Evolutionary conservation across 2,888 invertebrate species (phyloP), one percentile per base, ranked within the genome.

Genomic region (Tetrapedia diversipes): DNA sequence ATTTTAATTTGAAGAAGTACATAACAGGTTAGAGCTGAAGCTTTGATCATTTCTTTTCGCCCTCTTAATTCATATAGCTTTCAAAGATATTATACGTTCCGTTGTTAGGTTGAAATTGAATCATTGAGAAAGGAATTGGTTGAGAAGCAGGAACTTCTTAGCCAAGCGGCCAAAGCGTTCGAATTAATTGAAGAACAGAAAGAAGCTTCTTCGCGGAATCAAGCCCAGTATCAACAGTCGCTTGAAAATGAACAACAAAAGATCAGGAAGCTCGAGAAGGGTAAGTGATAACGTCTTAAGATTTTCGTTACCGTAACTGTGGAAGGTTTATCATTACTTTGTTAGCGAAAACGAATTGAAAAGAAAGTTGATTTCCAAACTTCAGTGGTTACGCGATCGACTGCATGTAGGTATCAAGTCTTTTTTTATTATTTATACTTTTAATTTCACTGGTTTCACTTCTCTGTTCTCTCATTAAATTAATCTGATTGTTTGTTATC

Each of bases 151-250:
- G 96, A 96, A 87, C 93, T 98, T 76, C 93, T 98, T 24, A 95
- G 95, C 85, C 96, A 97, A 84, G 98, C 98, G 0, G 96, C 96
- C 6, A 95, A 95, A 91, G 97, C 97, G 0, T 95, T 97, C 88
- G 95, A 96, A 84, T 93, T 96, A 43, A 94, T 96, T 87, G 97
- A 96, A 86, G 94, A 92, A 88, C 94, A 93, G 90, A 94, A 93
- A 89, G 94, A 92, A 90, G 92, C 85, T 74, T 90, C 85, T 85
- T 91, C 88, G 3, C 89, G 79, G 39, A 88, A 89, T 82, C 87
- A 90, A 79, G 81, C 85, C 10, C 86, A 89, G 59, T 90, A 89
- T 77, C 87, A 91, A 68, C 85, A 90, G 64, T 87, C 89, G 2
- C 78, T 92, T 24, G 88, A 89, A 51, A 82, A 74, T 11, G 90